A percentile compares a stretch with the other conserved stretches of the same genome.
phyloP scores from a whole-genome alignment of 2,113 vertebrate genomes.

The Rattus rattus region DNA sequence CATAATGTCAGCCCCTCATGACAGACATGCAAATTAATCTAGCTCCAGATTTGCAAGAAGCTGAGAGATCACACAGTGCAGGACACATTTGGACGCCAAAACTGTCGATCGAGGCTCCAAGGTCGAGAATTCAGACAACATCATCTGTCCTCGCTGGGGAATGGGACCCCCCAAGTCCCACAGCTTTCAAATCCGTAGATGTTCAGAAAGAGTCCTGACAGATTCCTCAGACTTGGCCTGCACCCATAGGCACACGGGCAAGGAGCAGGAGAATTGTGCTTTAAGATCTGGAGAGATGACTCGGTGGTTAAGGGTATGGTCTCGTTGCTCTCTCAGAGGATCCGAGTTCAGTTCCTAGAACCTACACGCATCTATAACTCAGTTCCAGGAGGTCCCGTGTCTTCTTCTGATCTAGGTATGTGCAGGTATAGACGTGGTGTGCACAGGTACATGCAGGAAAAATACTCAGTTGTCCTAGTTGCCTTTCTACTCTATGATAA shows the following conservation, averaged over 20 bases:
- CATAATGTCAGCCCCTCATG: conserved; percentile 14
- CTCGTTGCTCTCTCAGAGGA: neutral
- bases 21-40: conserved; percentile 63
- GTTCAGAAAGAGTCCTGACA: neutral
- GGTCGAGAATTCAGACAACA: neutral
- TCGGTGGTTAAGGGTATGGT: neutral
- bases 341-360: neutral
- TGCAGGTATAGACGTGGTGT: too few species aligned
- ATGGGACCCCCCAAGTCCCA: neutral
- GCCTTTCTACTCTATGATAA: neutral
- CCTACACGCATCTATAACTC: neutral
- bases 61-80: conserved; percentile 38
- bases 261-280: neutral
- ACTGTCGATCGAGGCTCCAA: conserved; percentile 27
- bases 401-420: neutral
- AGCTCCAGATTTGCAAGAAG: conserved; percentile 55
- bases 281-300: neutral
- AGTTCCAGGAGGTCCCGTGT: neutral
- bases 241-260: neutral
- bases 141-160: neutral
- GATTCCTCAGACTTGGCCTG: neutral
- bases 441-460: neutral
- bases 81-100: conserved; percentile 53
- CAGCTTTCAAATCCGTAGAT: neutral
- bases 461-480: neutral